Base-by-base conservation (phyloP, 1,140 invertebrate species). In the Ostrea edulis region DNA sequence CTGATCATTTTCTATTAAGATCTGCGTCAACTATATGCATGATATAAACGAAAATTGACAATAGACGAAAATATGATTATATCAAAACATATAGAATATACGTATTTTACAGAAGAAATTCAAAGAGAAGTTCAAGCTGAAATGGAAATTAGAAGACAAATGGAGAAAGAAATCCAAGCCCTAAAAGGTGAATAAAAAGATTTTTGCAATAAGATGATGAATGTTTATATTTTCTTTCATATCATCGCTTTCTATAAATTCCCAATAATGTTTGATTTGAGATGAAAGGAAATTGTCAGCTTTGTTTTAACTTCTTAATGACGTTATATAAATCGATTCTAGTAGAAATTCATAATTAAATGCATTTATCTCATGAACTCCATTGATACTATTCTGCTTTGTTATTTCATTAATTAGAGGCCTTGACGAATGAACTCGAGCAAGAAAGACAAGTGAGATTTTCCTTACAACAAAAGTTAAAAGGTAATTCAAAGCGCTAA, bases 361-460 rank as follows among this genome's bases (percentile, higher is more conserved):
- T 44, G 35, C 35, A 44, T 44, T 44, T 44, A 44, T 44, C 35
- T 44, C 35, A 44, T 44, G 35, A 44, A 44, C 35, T 44, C 2
- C 35, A 44, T 44, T 44, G 5, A 44, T 44, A 44, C 35, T 44
- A 44, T 44, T 52, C 82, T 20, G 17, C 20, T 20, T 83, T 86
- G n/a, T 90, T 89, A 84, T 87, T n/a, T 87, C 86, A 81, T 82
- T 35, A 91, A 91, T 8, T 91, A 95, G 94, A 94, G 87, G 92
- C 93, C 8, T 87, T 95, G 53, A 93, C 91, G 25, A 93, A 91
- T 84, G 94, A 95, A 84, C 88, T 95, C 53, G 94, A 95, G 35
- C 94, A 94, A 90, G 94, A 95, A 88, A 89, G 94, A 84, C 94
- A 94, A 89, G 93, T 94, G 2, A 91, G 94, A 51, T 93, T 93